Evolutionary conservation across 2,113 vertebrate species (phyloP).

Genomic region (Speoplatyrhinus poulsoni): DNA sequence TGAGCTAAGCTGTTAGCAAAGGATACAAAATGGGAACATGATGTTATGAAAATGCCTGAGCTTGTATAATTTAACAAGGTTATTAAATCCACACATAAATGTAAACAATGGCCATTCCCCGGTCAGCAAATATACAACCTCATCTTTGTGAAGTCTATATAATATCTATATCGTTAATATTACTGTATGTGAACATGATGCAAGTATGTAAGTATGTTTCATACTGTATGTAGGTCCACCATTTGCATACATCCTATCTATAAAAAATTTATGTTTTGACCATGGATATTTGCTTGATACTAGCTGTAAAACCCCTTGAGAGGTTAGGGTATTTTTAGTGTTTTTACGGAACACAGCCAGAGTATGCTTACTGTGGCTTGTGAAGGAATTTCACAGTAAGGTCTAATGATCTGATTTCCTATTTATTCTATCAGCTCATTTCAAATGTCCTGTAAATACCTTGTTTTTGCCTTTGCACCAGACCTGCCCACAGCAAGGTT

Average conservation of each 20-base stretch:
- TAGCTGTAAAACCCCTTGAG: constrained; percentile 24
- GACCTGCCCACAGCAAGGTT: constrained; percentile 63
- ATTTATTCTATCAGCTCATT: constrained; percentile 49
- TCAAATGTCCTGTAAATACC: constrained; percentile 60
- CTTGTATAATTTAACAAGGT: constrained; percentile 51
- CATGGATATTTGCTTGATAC: no score
- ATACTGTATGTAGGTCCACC: background rate
- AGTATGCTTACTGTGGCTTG: constrained; percentile 60
- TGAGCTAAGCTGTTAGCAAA: constrained; percentile 53
- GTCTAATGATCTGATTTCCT: constrained; percentile 72
- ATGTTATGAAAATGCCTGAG: constrained; percentile 28
- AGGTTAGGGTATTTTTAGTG: constrained; percentile 65
- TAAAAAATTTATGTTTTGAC: constrained; percentile 21
- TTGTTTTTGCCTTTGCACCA: constrained; percentile 48
- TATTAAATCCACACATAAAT: constrained; percentile 60
- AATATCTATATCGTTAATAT: constrained; percentile 26
- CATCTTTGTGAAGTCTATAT: constrained; percentile 6
- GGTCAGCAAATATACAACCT: constrained; percentile 14
- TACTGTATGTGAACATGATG: background rate
- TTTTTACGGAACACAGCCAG: constrained; percentile 66
- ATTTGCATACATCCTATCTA: background rate
- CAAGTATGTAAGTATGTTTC: background rate
- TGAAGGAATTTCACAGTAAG: constrained; percentile 55
- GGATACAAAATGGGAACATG: constrained; percentile 49
- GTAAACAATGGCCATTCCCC: constrained; percentile 25